Evolutionary conservation across 2,113 vertebrate species (phyloP).

Genomic region (Eubucco bourcierii): DNA sequence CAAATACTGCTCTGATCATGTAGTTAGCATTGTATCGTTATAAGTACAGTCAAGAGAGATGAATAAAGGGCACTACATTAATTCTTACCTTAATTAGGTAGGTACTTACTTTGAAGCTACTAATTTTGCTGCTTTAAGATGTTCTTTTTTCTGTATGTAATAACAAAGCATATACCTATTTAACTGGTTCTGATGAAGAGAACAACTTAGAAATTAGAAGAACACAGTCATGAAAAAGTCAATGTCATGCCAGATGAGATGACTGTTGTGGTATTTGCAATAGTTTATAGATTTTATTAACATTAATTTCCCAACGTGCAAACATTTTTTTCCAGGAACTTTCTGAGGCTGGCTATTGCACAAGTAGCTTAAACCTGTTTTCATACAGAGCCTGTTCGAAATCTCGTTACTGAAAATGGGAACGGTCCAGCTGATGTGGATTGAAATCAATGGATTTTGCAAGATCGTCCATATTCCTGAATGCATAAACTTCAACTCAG

Average conservation of each 20-base stretch:
- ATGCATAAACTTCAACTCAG: neutral
- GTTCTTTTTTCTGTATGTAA: neutral
- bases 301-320: neutral
- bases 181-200: neutral
- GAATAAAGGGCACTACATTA: neutral
- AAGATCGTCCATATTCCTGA: neutral
- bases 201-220: neutral
- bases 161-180: neutral
- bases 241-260: neutral
- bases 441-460: conserved; percentile 3
- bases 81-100: neutral
- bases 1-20: neutral
- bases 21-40: too few species aligned
- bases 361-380: neutral
- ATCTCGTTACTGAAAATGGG: conserved; percentile 2
- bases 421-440: neutral
- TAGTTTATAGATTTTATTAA: neutral
- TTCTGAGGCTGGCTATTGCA: neutral
- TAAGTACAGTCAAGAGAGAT: neutral
- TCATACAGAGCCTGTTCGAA: neutral
- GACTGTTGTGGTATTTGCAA: neutral
- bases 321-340: neutral
- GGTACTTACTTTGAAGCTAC: neutral
- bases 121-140: neutral
- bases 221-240: neutral